Evolutionary conservation across 2,113 vertebrate species (phyloP).

Genomic region (Elgaria multicarinata): DNA sequence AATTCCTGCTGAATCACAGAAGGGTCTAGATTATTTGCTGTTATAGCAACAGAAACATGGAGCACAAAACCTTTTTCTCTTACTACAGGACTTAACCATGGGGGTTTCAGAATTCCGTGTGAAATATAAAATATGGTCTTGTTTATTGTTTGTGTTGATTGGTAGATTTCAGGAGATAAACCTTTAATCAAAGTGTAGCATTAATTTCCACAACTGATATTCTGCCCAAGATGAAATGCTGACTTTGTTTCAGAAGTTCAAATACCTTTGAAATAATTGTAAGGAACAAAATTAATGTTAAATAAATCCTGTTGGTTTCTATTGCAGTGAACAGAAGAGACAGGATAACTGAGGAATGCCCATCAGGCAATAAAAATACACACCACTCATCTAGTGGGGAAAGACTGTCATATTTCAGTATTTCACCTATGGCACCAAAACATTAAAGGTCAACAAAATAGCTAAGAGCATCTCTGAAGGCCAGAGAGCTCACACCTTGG

Average conservation of each 20-base stretch:
- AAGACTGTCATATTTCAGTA: background rate
- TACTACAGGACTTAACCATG: background rate
- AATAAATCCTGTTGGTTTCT: background rate
- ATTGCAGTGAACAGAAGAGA: background rate
- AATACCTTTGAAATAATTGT: background rate
- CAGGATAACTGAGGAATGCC: background rate
- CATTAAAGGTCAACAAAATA: constrained; percentile 7
- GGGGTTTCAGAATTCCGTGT: background rate
- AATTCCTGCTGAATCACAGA: background rate
- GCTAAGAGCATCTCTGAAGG: background rate
- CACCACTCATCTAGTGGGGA: no score
- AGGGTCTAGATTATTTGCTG: background rate
- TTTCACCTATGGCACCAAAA: background rate
- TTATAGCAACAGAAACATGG: background rate
- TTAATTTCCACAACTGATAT: background rate
- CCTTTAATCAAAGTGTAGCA: background rate
- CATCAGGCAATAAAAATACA: background rate
- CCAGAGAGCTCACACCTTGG: background rate
- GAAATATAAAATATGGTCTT: background rate
- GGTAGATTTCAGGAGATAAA: background rate
- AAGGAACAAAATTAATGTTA: background rate
- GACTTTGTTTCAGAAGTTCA: background rate
- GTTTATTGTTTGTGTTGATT: background rate
- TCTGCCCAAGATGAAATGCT: background rate
- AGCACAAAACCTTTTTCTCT: background rate